phyloP scores from a whole-genome alignment of 1,140 invertebrate genomes.

The Propsilocerus akamusi region DNA sequence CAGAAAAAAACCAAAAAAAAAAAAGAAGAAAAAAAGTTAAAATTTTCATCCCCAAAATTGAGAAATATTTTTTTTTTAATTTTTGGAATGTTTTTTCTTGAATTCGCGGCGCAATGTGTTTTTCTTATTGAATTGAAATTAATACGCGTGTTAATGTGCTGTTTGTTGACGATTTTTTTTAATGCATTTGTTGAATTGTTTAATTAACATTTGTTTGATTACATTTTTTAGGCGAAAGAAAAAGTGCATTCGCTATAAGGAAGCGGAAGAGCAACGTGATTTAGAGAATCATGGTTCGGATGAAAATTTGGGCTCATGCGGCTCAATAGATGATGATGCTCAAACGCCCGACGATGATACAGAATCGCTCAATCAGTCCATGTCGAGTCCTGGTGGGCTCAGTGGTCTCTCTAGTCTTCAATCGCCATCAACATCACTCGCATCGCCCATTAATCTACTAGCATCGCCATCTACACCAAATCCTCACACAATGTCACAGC shows the following conservation, averaged over 20 bases:
- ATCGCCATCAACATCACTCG: conserved; percentile 45
- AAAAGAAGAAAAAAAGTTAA: too few relatives aligned
- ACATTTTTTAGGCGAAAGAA: conserved; percentile 89
- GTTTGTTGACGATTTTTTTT: too few relatives aligned
- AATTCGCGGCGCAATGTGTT: too few relatives aligned
- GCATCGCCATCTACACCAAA: conserved; percentile 24
- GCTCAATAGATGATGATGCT: conserved; percentile 50
- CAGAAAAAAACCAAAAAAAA: too few relatives aligned
- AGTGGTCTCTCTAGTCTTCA: conserved; percentile 60
- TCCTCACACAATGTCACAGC: too few relatives aligned
- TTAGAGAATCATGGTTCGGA: conserved; percentile 35
- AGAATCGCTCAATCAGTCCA: conserved; percentile 40
- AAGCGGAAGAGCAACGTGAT: conserved; percentile 34
- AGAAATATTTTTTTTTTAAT: too few relatives aligned
- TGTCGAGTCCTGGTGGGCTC: conserved; percentile 57
- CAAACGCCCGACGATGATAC: conserved; percentile 46
- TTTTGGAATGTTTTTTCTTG: too few relatives aligned
- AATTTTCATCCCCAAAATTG: too few relatives aligned
- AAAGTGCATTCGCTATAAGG: conserved; percentile 92
- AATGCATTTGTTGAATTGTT: conserved; percentile 5
- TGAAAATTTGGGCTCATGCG: conserved; percentile 57
- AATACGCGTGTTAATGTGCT: too few relatives aligned
- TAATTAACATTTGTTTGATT: not conserved
- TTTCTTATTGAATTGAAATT: too few relatives aligned
- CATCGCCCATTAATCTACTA: conserved; percentile 41